Evolutionary conservation across 2,797 vertebrate genomes (phyloP).

Genomic region (Rhinoraja longicauda): DNA sequence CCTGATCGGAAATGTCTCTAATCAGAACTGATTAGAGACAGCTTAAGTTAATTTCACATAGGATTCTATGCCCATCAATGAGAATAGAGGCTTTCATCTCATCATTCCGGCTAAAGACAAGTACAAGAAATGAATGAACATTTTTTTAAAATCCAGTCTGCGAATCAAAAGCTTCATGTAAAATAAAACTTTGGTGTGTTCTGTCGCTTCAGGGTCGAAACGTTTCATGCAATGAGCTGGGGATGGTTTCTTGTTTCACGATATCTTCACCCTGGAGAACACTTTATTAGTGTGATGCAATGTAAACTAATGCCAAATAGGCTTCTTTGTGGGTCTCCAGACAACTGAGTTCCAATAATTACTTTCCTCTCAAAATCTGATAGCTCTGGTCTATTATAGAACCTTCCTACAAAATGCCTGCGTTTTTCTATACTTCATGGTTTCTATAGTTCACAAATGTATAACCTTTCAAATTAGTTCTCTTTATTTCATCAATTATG

Average conservation of each 20-base stretch:
- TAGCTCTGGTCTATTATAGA: not conserved
- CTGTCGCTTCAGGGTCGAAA: not conserved
- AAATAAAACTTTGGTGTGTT: too few species aligned
- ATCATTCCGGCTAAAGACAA: not conserved
- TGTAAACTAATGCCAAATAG: slow-evolving; percentile 6
- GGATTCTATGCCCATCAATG: not conserved
- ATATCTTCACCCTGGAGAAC: not conserved
- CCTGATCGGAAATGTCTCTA: too few species aligned
- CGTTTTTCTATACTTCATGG: not conserved
- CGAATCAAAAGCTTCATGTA: not conserved
- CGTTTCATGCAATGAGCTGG: not conserved
- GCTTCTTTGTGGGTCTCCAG: slow-evolving; percentile 10
- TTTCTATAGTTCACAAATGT: not conserved
- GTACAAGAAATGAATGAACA: not conserved
- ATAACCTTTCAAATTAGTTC: not conserved
- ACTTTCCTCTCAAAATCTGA: not conserved
- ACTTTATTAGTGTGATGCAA: not conserved
- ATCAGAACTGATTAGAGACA: not conserved
- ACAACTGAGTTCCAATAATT: not conserved
- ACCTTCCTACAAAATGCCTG: not conserved
- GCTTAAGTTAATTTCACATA: not conserved
- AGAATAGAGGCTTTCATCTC: not conserved
- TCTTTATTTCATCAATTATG: not conserved
- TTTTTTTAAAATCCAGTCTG: not conserved
- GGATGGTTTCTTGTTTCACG: not conserved